phyloP scores from a whole-genome alignment of 2,797 vertebrate species.

The Pseudomugil gertrudae region DNA sequence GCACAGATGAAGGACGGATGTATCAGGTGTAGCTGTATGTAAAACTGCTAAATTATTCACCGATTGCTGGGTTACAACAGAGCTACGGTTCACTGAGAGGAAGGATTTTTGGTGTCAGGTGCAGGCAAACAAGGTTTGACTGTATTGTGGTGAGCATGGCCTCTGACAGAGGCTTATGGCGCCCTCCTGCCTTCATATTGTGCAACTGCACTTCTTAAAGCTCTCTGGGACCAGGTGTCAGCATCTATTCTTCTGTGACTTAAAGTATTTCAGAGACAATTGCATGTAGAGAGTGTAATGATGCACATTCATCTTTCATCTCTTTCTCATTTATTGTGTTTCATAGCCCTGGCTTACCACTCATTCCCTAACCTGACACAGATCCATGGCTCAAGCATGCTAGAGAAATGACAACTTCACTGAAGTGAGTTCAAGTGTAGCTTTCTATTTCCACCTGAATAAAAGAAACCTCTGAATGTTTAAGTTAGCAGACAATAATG shows the following conservation, averaged over 20 bases:
- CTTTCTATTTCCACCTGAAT: constrained; percentile 28
- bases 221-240: constrained; percentile 38
- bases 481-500: not conserved
- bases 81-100: constrained; percentile 29
- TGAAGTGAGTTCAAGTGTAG: constrained; percentile 29
- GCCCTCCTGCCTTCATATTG: constrained; percentile 45
- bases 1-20: constrained; percentile 71
- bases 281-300: constrained; percentile 13
- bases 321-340: constrained; percentile 1
- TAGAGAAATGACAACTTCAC: constrained; percentile 27
- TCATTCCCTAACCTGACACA: constrained; percentile 4
- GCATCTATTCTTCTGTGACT: constrained; percentile 12
- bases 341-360: constrained; percentile 3
- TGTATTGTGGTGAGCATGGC: constrained; percentile 34
- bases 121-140: constrained; percentile 50
- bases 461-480: not conserved
- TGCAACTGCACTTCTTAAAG: constrained; percentile 69
- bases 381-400: constrained; percentile 1
- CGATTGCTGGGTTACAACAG: constrained; percentile 29
- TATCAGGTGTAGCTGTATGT: constrained; percentile 49
- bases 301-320: constrained; percentile 1
- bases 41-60: constrained; percentile 35
- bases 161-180: constrained; percentile 31
- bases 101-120: constrained; percentile 63
- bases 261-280: constrained; percentile 24